Evolutionary conservation across 2,888 invertebrate species (phyloP).

Genomic region (Pachydiplax longipennis): DNA sequence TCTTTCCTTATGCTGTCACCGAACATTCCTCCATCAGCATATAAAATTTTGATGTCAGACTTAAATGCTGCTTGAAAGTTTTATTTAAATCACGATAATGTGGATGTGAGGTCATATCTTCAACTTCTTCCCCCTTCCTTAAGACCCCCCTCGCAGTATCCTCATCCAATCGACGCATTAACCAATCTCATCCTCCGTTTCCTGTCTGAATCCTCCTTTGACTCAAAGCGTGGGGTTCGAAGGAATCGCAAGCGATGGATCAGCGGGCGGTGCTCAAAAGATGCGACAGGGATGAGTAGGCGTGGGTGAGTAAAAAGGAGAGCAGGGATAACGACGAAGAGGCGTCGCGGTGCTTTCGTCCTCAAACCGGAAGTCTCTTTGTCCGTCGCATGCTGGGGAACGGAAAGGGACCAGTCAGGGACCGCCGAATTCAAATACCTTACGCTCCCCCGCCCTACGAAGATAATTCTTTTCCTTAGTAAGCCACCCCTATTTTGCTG

Average conservation of each 20-base stretch:
- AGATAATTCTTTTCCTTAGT: not conserved
- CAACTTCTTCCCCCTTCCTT: too few species aligned
- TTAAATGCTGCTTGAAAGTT: too few species aligned
- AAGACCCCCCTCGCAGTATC: too few species aligned
- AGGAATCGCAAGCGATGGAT: too few species aligned
- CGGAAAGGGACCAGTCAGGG: slow-evolving; percentile 18
- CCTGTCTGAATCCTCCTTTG: not conserved
- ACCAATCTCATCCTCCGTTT: not conserved
- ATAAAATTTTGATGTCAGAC: too few species aligned
- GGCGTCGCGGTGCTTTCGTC: slow-evolving; percentile 20
- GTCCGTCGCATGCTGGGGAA: slow-evolving; percentile 36
- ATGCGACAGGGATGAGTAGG: not conserved
- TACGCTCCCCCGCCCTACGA: not conserved
- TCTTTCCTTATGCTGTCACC: too few species aligned
- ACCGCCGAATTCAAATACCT: slow-evolving; percentile 38
- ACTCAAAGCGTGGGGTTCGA: not conserved
- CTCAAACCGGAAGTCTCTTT: slow-evolving; percentile 42
- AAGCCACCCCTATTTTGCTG: not conserved
- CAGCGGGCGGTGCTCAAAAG: not conserved
- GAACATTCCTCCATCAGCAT: too few species aligned
- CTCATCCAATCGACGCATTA: not conserved
- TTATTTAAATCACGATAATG: too few species aligned
- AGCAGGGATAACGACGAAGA: not conserved
- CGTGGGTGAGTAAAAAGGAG: not conserved
- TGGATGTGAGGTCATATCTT: too few species aligned